Evolutionary conservation across 2,113 vertebrate species (phyloP).

Genomic region (Calidris pugnax): DNA sequence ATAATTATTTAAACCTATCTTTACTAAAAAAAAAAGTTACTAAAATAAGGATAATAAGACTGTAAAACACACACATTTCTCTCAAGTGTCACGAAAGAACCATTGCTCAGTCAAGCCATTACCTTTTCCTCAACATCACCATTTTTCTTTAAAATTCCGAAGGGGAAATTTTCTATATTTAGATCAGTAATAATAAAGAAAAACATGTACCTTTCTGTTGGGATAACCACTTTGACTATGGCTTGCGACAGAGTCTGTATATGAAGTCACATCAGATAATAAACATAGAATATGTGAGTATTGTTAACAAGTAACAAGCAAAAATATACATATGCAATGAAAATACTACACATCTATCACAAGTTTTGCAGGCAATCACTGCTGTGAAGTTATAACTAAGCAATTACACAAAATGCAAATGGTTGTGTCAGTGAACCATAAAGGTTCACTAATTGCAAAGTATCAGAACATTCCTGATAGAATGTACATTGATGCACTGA

Average conservation of each 20-base stretch:
- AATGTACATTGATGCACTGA: conserved; percentile 79
- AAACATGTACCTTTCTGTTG: conserved; percentile 99
- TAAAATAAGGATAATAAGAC: background rate
- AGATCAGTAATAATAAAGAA: conserved; percentile 99
- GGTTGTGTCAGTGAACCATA: conserved; percentile 78
- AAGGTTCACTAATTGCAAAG: conserved; percentile 79
- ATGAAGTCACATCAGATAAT: conserved; percentile 99
- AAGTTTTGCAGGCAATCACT: conserved; percentile 87
- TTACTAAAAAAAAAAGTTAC: background rate
- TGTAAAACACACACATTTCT: conserved; percentile 20
- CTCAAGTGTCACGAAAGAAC: conserved; percentile 73
- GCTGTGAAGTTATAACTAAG: conserved; percentile 86
- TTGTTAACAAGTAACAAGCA: conserved; percentile 99
- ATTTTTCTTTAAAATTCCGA: conserved; percentile 83
- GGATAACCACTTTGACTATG: conserved; percentile 99
- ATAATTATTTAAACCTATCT: background rate
- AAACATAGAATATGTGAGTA: conserved; percentile 99
- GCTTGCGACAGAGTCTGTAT: conserved; percentile 99
- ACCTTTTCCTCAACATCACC: conserved; percentile 84
- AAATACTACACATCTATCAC: conserved; percentile 89
- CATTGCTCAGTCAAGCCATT: conserved; percentile 95
- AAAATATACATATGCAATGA: conserved; percentile 98
- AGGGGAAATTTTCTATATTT: conserved; percentile 97
- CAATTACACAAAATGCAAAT: conserved; percentile 81
- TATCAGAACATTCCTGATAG: conserved; percentile 79